These are phyloP conservation scores for Myzus persicae DNA, from an alignment of 1,140 invertebrate species.

Conservation along the genomic window DNA sequence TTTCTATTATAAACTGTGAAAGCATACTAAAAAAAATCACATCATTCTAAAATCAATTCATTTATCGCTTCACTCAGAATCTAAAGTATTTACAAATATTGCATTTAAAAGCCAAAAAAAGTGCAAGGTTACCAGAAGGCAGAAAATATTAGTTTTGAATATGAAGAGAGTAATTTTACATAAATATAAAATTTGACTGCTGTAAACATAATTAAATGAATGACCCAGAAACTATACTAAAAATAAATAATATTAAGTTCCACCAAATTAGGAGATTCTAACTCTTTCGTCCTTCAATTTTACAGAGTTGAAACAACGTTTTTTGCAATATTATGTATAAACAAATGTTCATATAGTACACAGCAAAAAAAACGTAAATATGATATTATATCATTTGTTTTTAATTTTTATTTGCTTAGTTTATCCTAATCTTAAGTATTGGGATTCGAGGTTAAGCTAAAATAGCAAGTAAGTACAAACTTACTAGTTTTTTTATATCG, in stretches of 20 bases:
- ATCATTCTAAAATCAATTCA: no score
- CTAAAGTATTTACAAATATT: not conserved
- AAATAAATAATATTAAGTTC: constrained; percentile 17
- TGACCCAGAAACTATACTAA: not conserved
- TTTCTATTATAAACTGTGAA: no score
- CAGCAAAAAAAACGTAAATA: no score
- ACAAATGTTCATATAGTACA: no score
- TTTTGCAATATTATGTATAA: not conserved
- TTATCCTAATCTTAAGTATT: not conserved
- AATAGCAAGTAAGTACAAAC: not conserved
- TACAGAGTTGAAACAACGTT: not conserved
- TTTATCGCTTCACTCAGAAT: no score
- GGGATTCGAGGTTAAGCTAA: not conserved
- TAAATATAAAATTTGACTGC: not conserved
- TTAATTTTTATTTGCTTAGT: not conserved
- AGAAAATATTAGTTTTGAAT: not conserved
- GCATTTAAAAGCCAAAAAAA: not conserved
- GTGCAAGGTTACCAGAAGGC: not conserved
- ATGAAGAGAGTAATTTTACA: not conserved
- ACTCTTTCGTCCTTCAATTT: not conserved
- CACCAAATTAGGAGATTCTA: constrained; percentile 4
- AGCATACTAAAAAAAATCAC: no score
- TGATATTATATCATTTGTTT: not conserved
- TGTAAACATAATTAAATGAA: not conserved
- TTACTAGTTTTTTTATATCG: not conserved